Evolutionary conservation across 2,113 vertebrate species (phyloP).

Genomic region (Rhinolophus sinicus): DNA sequence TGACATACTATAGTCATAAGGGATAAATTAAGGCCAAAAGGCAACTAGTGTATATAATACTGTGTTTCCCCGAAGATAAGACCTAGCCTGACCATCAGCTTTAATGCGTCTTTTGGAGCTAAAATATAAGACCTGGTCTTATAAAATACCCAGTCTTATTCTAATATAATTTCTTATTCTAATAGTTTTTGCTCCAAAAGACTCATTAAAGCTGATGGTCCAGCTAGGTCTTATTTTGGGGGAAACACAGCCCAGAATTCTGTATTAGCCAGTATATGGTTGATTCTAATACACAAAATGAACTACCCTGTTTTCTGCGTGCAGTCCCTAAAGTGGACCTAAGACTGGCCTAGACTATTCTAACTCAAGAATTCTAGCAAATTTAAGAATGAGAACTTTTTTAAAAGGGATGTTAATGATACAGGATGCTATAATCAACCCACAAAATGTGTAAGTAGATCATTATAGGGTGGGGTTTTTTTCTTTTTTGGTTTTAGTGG

Average conservation of each 20-base stretch:
- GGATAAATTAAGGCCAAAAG: not conserved
- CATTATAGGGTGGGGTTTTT: too few relatives aligned
- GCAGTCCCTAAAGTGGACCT: not conserved
- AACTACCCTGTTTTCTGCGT: not conserved
- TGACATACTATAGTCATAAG: not conserved
- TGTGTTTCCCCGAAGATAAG: too few relatives aligned
- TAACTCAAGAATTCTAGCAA: not conserved
- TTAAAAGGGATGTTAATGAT: not conserved
- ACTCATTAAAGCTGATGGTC: too few relatives aligned
- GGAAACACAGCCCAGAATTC: not conserved
- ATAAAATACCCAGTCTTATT: too few relatives aligned
- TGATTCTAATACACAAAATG: not conserved
- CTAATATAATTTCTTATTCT: too few relatives aligned
- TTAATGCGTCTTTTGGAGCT: too few relatives aligned
- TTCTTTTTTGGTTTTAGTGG: not conserved
- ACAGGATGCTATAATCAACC: not conserved
- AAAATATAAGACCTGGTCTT: too few relatives aligned
- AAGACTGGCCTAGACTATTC: not conserved
- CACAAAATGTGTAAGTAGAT: not conserved
- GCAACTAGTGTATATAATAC: not conserved
- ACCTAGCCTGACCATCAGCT: too few relatives aligned
- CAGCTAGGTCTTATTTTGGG: too few relatives aligned
- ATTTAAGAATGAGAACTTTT: not conserved
- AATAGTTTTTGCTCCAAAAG: too few relatives aligned
- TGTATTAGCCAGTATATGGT: not conserved